phyloP scores from a whole-genome alignment of 1,140 invertebrate species.

The Bombus superbus region DNA sequence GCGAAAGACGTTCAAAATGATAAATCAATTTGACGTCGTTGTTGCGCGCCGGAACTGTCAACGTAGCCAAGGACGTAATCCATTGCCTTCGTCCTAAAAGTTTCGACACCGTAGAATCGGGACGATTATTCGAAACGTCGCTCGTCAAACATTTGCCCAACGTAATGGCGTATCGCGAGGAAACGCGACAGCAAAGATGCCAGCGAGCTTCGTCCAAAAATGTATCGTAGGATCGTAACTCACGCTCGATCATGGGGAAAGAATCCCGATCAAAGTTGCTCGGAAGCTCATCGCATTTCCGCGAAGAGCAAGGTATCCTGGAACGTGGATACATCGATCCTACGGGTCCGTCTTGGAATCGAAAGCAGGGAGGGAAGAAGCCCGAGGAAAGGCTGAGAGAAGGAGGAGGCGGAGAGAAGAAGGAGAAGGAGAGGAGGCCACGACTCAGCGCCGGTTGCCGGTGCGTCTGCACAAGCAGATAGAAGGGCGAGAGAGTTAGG shows the following conservation, averaged over 20 bases:
- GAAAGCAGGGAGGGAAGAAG: neutral
- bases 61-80: neutral
- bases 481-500: constrained; percentile 32
- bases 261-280: constrained; percentile 38
- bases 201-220: neutral
- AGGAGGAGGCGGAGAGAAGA: constrained; percentile 20
- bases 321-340: constrained; percentile 57
- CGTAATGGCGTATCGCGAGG: constrained; percentile 22
- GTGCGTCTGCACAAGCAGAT: constrained; percentile 39
- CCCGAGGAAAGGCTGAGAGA: neutral
- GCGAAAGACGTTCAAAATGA: no score
- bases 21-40: no score
- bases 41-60: neutral
- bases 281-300: neutral
- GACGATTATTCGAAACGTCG: constrained; percentile 18
- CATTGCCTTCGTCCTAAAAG: neutral
- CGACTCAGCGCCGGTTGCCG: constrained; percentile 47
- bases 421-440: constrained; percentile 21
- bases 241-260: constrained; percentile 17
- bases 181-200: neutral
- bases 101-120: neutral
- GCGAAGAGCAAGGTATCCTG: neutral
- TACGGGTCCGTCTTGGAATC: constrained; percentile 9
- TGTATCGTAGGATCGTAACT: constrained; percentile 27
- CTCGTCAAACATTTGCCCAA: constrained; percentile 41